phyloP scores from a whole-genome alignment of 2,113 vertebrate species.

The Miniopterus natalensis region DNA sequence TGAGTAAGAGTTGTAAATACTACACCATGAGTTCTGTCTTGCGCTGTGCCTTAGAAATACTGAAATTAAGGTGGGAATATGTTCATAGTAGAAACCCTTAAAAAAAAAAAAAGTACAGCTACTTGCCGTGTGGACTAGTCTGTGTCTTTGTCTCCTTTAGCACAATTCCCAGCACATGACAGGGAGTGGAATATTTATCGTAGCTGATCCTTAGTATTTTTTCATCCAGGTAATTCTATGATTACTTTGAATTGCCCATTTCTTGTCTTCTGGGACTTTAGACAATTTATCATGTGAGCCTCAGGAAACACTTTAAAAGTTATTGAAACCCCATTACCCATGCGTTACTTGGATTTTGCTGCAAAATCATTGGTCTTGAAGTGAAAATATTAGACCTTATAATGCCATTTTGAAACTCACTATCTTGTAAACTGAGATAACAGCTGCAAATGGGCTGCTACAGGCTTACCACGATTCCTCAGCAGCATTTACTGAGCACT shows the following conservation, averaged over 20 bases:
- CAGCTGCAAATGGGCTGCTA: not conserved
- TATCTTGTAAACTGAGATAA: not conserved
- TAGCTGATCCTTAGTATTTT: not conserved
- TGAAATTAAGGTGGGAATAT: not conserved
- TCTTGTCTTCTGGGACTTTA: conserved; percentile 18
- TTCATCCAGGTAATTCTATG: not conserved
- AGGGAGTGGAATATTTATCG: not conserved
- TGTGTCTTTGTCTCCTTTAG: not conserved
- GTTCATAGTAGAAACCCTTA: not conserved
- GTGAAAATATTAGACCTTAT: not conserved
- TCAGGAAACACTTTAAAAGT: not conserved
- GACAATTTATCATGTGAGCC: not conserved
- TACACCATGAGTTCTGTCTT: not conserved
- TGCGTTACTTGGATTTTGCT: conserved; percentile 7
- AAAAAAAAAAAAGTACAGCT: not conserved
- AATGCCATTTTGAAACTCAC: not conserved
- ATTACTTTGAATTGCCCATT: not conserved
- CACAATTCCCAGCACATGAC: not conserved
- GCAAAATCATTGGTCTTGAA: not conserved
- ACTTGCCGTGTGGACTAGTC: not conserved
- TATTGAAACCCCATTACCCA: not conserved
- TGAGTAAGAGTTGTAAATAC: not conserved
- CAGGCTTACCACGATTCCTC: not conserved
- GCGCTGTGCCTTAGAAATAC: not conserved
- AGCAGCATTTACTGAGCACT: not conserved